Base-by-base conservation (phyloP, 2,113 vertebrate species). In the Mesitornis unicolor region DNA sequence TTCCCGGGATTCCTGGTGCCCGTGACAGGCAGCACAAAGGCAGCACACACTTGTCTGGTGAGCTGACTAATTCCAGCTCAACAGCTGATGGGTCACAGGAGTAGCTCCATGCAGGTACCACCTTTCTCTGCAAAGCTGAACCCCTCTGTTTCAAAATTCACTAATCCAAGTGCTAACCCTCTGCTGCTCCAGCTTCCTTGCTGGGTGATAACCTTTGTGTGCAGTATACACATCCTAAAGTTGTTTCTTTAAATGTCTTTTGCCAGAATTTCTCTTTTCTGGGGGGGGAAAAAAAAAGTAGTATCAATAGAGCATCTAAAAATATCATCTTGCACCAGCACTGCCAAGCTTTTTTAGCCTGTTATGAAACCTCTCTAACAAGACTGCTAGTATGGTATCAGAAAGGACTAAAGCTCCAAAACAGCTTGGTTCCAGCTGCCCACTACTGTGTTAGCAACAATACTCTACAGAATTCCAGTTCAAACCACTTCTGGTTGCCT, bases 341-440 rank as follows among this genome's bases (percentile, higher is more conserved):
- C 9, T 60, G 57, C 35, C 83, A 80, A 71, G 59, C 24, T 56
- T 38, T 21, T 71, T 71, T 71, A 90, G 53, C 48, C 76, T 71
- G 16, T 28, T 64, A 76, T 16, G 79, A 88, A 90, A 54, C 25
- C 31, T 73, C 53, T 70, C 45, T 36, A 87, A 64, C 16, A 59
- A 60, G 35, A 43, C 4, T 12, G 65, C 51, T 83, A n/a, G 10
- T 67, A 26, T 26, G 51, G 57, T 48, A 94, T n/a, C 51, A 82
- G 51, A 87, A 90, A 89, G 50, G 48, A 94, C 15, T 40, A 61
- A 84, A 87, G 28, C 40, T 91, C 70, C 53, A 60, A 68, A 91
- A 65, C 10, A 85, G 65, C 61, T 94, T 50, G 80, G 87, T n/a
- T 67, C 53, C 91, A 87, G 79, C 94, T 96, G 87, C 75, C 63